These are phyloP conservation scores for Hippocampus kuda DNA, from an alignment of 2,797 vertebrate genomes.

Conservation along the genomic window DNA sequence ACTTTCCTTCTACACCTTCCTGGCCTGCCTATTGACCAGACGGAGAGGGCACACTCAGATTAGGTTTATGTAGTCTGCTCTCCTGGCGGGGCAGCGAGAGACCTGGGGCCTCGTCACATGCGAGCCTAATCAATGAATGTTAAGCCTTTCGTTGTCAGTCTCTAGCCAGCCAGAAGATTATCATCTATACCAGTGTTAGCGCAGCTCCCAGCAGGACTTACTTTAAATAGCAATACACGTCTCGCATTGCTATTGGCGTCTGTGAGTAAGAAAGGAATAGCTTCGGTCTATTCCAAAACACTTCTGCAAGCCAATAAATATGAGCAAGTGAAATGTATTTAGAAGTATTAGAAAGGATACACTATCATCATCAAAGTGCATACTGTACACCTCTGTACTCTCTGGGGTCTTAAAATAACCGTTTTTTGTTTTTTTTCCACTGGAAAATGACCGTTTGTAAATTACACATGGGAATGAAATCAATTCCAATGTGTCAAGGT, in stretches of 20 bases:
- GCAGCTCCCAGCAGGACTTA: conserved; percentile 42
- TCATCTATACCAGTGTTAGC: conserved; percentile 43
- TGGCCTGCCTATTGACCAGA: conserved; percentile 7
- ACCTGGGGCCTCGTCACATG: conserved; percentile 38
- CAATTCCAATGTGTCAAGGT: conserved; percentile 2
- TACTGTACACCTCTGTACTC: no score
- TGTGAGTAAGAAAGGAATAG: conserved; percentile 12
- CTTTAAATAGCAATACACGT: conserved; percentile 58
- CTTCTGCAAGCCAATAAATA: background rate
- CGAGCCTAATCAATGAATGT: conserved; percentile 57
- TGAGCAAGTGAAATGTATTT: background rate
- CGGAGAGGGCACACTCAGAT: conserved; percentile 19
- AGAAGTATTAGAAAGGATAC: background rate
- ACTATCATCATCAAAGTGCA: background rate
- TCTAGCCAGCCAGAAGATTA: conserved; percentile 53
- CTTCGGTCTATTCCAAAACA: background rate
- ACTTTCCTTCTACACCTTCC: conserved; percentile 9
- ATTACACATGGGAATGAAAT: background rate
- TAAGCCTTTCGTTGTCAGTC: conserved; percentile 50
- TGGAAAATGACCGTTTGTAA: background rate
- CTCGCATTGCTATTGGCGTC: conserved; percentile 33
- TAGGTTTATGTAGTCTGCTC: conserved; percentile 23
- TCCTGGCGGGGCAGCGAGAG: conserved; percentile 34
- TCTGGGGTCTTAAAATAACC: background rate
- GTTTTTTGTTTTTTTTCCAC: background rate